A percentile compares a stretch with the other conserved stretches of the same genome.
phyloP scores from a whole-genome alignment of 2,797 vertebrate species.

The Pseudotriccus pelzelni region DNA sequence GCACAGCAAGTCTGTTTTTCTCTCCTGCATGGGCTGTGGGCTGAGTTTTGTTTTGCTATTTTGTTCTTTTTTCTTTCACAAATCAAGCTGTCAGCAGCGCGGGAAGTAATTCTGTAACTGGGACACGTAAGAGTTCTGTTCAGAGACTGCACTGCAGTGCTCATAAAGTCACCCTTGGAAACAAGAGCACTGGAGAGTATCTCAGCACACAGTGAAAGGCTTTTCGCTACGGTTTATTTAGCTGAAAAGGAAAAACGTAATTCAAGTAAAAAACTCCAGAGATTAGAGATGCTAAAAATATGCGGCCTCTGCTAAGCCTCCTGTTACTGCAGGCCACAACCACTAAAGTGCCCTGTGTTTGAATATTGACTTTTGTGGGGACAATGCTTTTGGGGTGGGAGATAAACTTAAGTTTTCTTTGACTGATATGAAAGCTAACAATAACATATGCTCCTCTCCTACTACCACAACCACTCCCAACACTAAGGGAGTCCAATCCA shows the following conservation, averaged over 20 bases:
- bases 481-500: neutral
- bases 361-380: neutral
- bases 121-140: neutral
- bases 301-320: neutral
- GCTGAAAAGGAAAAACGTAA: constrained; percentile 27
- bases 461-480: neutral
- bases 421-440: neutral
- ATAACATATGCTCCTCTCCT: neutral
- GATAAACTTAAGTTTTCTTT: neutral
- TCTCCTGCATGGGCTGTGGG: neutral
- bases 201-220: constrained; percentile 1
- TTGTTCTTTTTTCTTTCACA: constrained; percentile 41
- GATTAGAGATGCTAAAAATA: neutral
- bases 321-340: neutral
- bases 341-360: neutral
- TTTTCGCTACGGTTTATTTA: neutral
- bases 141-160: neutral
- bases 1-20: constrained; percentile 21
- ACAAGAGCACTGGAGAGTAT: constrained; percentile 21
- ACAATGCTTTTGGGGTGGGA: neutral
- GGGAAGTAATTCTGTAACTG: constrained; percentile 32
- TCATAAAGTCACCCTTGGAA: constrained; percentile 33
- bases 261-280: neutral
- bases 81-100: constrained; percentile 30
- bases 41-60: constrained; percentile 30